These are phyloP conservation scores for Malurus cyaneus DNA, from an alignment of 2,113 vertebrate genomes.

Conservation along the genomic window DNA sequence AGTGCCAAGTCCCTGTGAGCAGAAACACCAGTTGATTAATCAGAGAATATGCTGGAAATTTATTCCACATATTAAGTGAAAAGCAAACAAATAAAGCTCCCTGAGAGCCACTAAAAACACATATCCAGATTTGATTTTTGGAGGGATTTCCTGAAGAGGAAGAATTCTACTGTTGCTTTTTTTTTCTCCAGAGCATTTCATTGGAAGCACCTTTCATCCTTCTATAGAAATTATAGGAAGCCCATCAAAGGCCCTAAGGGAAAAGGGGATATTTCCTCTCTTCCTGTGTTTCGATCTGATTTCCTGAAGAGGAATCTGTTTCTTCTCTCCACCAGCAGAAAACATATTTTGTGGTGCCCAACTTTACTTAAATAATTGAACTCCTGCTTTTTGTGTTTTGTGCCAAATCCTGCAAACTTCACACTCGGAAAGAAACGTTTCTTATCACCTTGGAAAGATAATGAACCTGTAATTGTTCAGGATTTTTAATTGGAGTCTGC, in stretches of 20 bases:
- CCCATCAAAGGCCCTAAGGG: slow-evolving; percentile 5
- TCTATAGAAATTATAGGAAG: slow-evolving; percentile 52
- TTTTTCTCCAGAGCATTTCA: rapidly evolving
- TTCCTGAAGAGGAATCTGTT: slow-evolving; percentile 16
- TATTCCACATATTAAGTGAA: neutral
- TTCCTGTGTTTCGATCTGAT: slow-evolving; percentile 28
- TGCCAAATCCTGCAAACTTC: neutral
- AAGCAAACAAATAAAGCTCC: neutral
- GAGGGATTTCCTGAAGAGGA: slow-evolving; percentile 4
- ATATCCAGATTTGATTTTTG: neutral
- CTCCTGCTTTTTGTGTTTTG: neutral
- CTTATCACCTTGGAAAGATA: neutral
- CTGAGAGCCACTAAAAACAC: neutral
- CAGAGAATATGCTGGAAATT: neutral
- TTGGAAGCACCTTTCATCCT: slow-evolving; percentile 44
- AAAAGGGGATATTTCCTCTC: slow-evolving; percentile 24
- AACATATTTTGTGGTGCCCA: neutral
- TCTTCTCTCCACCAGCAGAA: neutral
- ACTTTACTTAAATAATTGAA: neutral
- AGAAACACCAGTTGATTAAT: neutral
- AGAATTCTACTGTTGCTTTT: neutral
- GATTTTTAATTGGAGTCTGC: neutral
- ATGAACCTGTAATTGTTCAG: neutral
- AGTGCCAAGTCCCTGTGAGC: neutral
- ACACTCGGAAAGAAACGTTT: neutral